These are phyloP conservation scores for Lasioglossum zephyrum DNA, from an alignment of 2,888 invertebrate genomes.

Conservation along the genomic window DNA sequence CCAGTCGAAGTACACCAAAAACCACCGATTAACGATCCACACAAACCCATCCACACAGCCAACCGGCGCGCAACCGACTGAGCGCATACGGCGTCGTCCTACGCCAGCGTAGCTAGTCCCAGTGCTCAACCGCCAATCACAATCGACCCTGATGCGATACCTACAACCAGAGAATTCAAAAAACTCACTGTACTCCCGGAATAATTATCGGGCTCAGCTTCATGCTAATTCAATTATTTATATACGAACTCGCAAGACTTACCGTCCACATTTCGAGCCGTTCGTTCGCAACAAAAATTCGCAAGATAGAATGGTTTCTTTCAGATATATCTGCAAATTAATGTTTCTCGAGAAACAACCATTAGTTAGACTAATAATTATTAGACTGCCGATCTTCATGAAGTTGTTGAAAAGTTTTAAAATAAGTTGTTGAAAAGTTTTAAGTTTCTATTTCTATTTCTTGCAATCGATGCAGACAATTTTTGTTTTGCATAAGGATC, in stretches of 20 bases:
- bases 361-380: not conserved
- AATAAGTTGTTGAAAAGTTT: too few species aligned
- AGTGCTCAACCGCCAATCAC: conserved; percentile 41
- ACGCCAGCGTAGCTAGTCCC: conserved; percentile 79
- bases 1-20: conserved; percentile 70
- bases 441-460: too few species aligned
- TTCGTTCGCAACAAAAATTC: not conserved
- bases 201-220: not conserved
- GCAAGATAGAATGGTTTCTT: not conserved
- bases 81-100: conserved; percentile 74
- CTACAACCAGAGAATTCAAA: not conserved
- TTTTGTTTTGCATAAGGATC: too few species aligned
- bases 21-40: conserved; percentile 72
- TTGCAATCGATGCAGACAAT: too few species aligned
- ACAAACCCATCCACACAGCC: conserved; percentile 77
- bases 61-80: conserved; percentile 83
- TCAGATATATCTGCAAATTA: not conserved
- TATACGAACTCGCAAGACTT: not conserved
- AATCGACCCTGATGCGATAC: conserved; percentile 29
- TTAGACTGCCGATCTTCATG: too few species aligned
- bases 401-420: too few species aligned
- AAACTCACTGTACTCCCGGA: not conserved
- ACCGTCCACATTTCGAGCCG: not conserved
- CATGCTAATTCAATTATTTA: not conserved
- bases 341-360: not conserved